These are phyloP conservation scores for Alligator mississippiensis DNA, from an alignment of 2,113 vertebrate genomes.

Conservation along the genomic window DNA sequence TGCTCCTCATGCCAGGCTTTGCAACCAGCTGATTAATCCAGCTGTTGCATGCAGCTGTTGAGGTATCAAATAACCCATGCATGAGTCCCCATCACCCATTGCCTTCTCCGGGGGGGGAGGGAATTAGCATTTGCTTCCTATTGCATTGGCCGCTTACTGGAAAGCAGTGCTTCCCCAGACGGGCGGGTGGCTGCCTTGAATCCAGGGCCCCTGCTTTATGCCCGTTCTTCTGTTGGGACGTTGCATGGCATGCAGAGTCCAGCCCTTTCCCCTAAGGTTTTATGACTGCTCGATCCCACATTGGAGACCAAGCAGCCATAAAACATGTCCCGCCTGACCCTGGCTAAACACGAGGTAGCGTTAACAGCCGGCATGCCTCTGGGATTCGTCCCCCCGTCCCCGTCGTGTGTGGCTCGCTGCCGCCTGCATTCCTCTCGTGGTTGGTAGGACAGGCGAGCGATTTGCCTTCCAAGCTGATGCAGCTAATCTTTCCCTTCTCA, in stretches of 20 bases:
- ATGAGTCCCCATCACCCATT: neutral
- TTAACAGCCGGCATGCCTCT: rapidly evolving
- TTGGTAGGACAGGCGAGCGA: neutral
- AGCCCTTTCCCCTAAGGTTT: neutral
- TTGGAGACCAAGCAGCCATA: neutral
- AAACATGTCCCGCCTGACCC: neutral
- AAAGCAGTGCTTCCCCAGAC: neutral
- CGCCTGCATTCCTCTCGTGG: constrained; percentile 54
- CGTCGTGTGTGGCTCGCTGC: neutral
- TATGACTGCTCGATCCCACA: neutral
- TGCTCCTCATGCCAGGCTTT: neutral
- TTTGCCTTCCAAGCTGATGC: neutral
- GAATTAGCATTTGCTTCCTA: rapidly evolving
- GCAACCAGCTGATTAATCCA: no score
- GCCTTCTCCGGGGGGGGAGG: neutral
- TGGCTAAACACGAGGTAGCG: neutral
- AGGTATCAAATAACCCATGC: no score
- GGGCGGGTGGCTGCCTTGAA: neutral
- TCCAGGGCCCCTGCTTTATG: neutral
- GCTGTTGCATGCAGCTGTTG: neutral
- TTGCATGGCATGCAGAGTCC: neutral
- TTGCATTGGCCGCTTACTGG: neutral
- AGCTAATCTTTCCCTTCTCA: constrained; percentile 48
- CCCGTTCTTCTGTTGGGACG: rapidly evolving
- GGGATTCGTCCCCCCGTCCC: neutral